These are phyloP conservation scores for Anneissia japonica DNA, from an alignment of 35 echinoderm and acorn worm species.

Conservation along the genomic window DNA sequence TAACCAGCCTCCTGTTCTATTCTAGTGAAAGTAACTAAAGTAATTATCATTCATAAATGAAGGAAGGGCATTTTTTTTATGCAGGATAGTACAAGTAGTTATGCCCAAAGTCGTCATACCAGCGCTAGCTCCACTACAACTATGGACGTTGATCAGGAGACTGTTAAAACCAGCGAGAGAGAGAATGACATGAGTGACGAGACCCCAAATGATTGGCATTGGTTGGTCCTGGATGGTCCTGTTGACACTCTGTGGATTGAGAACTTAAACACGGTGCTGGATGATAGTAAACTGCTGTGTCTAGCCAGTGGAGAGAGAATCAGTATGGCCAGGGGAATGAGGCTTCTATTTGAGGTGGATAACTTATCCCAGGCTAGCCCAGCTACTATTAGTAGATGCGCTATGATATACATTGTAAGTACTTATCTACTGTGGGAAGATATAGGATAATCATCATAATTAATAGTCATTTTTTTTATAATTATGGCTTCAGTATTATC, in stretches of 20 bases:
- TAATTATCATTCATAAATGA: too few relatives aligned
- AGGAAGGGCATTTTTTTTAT: too few relatives aligned
- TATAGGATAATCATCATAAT: too few relatives aligned
- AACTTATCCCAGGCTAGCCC: slow-evolving; percentile 95
- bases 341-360: slow-evolving; percentile 94
- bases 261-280: slow-evolving; percentile 87
- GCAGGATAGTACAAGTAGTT: neutral
- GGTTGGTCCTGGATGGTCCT: slow-evolving; percentile 88
- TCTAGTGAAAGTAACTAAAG: too few relatives aligned
- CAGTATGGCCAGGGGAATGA: slow-evolving; percentile 73
- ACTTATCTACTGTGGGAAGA: too few relatives aligned
- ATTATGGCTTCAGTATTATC: too few relatives aligned
- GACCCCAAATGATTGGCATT: slow-evolving; percentile 78
- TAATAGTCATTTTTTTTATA: too few relatives aligned
- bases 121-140: neutral
- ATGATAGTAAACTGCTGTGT: slow-evolving; percentile 90
- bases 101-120: neutral
- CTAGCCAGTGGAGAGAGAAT: slow-evolving; percentile 96
- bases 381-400: slow-evolving; percentile 98
- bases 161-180: neutral
- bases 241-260: slow-evolving; percentile 98
- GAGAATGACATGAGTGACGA: slow-evolving; percentile 37
- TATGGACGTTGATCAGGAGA: slow-evolving; percentile 4
- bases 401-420: slow-evolving; percentile 95
- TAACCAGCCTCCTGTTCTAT: too few relatives aligned